Evolutionary conservation across 2,113 vertebrate genomes (phyloP).

Genomic region (Pungitius pungitius): DNA sequence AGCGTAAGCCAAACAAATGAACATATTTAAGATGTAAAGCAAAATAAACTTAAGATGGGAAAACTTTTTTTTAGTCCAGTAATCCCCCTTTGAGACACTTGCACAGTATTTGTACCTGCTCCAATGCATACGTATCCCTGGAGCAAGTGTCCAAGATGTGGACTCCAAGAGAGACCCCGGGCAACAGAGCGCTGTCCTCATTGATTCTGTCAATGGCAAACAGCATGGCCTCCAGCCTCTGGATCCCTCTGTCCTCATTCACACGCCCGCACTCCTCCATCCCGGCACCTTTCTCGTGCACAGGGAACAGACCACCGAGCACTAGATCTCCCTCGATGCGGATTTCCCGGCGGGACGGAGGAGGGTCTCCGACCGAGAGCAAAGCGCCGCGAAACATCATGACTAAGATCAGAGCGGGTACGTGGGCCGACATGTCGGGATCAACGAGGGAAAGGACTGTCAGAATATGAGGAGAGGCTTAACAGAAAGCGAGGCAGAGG

Average conservation of each 20-base stretch:
- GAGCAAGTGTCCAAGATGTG: conserved; percentile 98
- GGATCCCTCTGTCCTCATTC: conserved; percentile 96
- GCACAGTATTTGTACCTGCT: conserved; percentile 78
- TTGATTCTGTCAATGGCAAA: conserved; percentile 98
- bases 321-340: conserved; percentile 98
- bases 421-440: conserved; percentile 84
- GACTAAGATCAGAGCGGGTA: conserved; percentile 85
- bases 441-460: conserved; percentile 67
- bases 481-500: conserved; percentile 59
- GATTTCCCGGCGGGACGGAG: conserved; percentile 90
- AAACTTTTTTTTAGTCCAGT: conserved; percentile 3
- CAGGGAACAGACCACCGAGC: conserved; percentile 95
- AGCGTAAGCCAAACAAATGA: neutral
- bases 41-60: neutral
- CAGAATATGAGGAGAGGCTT: conserved; percentile 58
- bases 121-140: conserved; percentile 95
- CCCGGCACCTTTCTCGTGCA: conserved; percentile 95
- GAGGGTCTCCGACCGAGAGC: conserved; percentile 87
- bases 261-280: conserved; percentile 95
- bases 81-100: neutral
- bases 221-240: conserved; percentile 97
- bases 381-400: conserved; percentile 89
- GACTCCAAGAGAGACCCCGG: conserved; percentile 92
- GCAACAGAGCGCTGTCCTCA: conserved; percentile 86
- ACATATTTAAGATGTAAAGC: neutral